Base-by-base conservation (phyloP, 2,888 invertebrate genomes). In the Cataglyphis albicans region DNA sequence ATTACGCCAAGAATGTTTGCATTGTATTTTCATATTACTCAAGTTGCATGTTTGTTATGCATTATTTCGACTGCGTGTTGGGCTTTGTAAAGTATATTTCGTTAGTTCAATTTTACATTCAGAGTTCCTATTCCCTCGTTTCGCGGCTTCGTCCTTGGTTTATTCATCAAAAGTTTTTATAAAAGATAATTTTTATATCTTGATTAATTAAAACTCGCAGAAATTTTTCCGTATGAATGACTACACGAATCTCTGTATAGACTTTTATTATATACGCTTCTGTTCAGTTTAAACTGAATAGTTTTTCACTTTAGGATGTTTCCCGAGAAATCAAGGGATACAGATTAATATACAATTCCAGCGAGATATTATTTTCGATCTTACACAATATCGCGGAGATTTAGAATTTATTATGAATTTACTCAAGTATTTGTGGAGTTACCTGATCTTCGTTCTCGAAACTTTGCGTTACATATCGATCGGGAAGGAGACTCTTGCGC, bases 31-130 rank as follows among this genome's bases (percentile, higher is more conserved):
- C 65, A 55, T 76, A 76, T 67, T 65, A 29, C 29, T 55, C 38
- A 76, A 76, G 52, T 67, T 55, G 38, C 38, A 55, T 29, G 55
- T 76, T 55, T 1, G 25, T 75, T 38, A 38, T 52, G 52, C 38
- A 75, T 75, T 75, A 75, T 75, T 75, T 65, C 35, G 52, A 12
- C 32, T 61, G 44, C 25, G 25, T 63, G 25, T 75, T 52, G 35
- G 52, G 38, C 18, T 35, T 52, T 55, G 4, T 18, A 10, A 4
- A 61, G 3, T n/a, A 52, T 52, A 52, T 75, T 65, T 75, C 52
- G 25, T 18, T 65, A 65, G 52, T 15, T 6, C 21, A 21, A 25
- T 75, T 52, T 52, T 65, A 65, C 52, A 12, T 25, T 3, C 18
- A 2, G 2, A 75, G 12, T 35, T 74, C 35, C 52, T 64, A 18